Base-by-base conservation (phyloP, 64 coral and sea anemone genomes). In the Montipora cactus region DNA sequence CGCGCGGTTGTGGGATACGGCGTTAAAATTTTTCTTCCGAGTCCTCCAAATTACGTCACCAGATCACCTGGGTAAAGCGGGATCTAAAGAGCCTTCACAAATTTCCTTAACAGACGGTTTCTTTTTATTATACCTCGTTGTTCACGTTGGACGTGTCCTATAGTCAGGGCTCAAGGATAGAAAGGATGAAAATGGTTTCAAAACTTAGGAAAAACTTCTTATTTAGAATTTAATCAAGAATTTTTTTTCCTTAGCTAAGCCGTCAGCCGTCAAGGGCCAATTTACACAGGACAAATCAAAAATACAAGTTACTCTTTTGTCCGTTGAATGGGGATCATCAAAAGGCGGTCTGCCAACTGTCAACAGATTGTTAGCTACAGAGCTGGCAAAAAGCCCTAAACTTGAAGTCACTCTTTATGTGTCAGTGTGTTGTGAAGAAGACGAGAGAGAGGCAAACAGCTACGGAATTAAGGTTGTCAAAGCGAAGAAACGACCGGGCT, bases 331-430 rank as follows among this genome's bases (percentile, higher is more conserved):
- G 82, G 82, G 82, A 18, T 86, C 82, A 11, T 47, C 15, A 3
- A 86, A 86, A 11, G 82, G 82, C 0, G 82, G 82, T 48, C 46
- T 86, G 7, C 66, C 66, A 46, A 86, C 82, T 2, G 44, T 86
- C 4, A 86, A 71, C 66, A 86, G 82, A 11, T 45, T 71, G 8
- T 23, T 86, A 21, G 82, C 82, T 18, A 86, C 49, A 5, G 82
- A 86, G 46, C 45, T 86, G 6, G 82, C 82, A n/a, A 86, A 50
- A 72, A 7, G 23, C 9, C 47, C 7, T 6, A 16, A 72, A 2
- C 64, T 86, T 7, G 46, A 71, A 46, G 66, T 86, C 66, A 50
- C 15, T 49, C 47, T 86, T 50, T 86, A 86, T 47, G 46, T 72
- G 15, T 5, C 19, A 49, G 47, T 71, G 19, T 86, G 62, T n/a